Evolutionary conservation across 2,888 invertebrate genomes (phyloP).

Genomic region (Drosophila kambysellisi): DNA sequence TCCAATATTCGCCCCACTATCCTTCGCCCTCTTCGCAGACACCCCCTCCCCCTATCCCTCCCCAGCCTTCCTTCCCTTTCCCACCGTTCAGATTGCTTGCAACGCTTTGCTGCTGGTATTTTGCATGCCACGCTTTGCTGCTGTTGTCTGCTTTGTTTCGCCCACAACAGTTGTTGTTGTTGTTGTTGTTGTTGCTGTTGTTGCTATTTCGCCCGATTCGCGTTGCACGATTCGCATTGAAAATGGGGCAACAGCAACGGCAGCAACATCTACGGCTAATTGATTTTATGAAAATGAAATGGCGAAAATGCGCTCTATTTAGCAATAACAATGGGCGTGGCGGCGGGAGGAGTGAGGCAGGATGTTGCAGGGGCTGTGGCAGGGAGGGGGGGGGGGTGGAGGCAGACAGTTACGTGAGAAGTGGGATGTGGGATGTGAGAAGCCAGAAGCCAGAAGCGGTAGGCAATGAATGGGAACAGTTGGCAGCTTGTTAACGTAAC

Average conservation of each 20-base stretch:
- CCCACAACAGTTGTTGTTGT: slow-evolving; percentile 18
- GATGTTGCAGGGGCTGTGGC: neutral
- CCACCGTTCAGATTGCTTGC: slow-evolving; percentile 17
- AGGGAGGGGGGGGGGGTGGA: neutral
- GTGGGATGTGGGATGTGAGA: neutral
- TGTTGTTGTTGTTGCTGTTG: slow-evolving; percentile 23
- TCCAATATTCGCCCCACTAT: slow-evolving; percentile 40
- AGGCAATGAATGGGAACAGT: slow-evolving; percentile 48
- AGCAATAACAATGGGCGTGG: slow-evolving; percentile 71
- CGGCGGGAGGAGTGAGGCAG: neutral
- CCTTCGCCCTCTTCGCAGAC: slow-evolving; percentile 22
- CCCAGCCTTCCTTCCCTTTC: neutral
- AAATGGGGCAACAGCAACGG: slow-evolving; percentile 56
- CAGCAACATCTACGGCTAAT: slow-evolving; percentile 63
- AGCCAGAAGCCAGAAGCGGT: slow-evolving; percentile 24
- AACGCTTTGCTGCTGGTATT: slow-evolving; percentile 47
- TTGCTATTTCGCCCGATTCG: slow-evolving; percentile 36
- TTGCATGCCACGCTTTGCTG: slow-evolving; percentile 58
- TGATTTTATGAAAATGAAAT: slow-evolving; percentile 78
- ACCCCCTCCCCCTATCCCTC: neutral
- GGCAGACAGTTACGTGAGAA: slow-evolving; percentile 4
- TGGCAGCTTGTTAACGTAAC: slow-evolving; percentile 51
- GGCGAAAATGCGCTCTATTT: slow-evolving; percentile 81
- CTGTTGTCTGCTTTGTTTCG: slow-evolving; percentile 56
- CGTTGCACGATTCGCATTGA: slow-evolving; percentile 26